Base-by-base conservation (phyloP, 2,797 vertebrate genomes). In the Carcharodon carcharias region DNA sequence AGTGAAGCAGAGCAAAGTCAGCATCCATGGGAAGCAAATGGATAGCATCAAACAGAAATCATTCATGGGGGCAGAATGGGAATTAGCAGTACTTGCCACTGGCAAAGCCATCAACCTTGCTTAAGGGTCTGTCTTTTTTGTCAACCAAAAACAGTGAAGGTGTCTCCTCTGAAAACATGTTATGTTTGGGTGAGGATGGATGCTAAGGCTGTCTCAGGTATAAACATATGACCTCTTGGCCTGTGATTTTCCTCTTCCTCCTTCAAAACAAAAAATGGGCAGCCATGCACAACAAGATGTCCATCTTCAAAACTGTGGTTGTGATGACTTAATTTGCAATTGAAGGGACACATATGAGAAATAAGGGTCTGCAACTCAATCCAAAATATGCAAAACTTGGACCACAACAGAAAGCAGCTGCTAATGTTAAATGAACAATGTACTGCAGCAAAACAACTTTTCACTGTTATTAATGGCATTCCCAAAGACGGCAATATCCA, bases 1-100 rank as follows among this genome's bases (percentile, higher is more conserved):
- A 82, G 40, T 45, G 80, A 82, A 82, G 80, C n/a, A 77, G 80
- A 82, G 80, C 80, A 82, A 82, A 82, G 80, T 82, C 80, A 45
- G n/a, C 80, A 45, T 45, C n/a, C 40, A 82, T 82, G 80, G 18
- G 80, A 82, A 45, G 80, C 40, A 45, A 21, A 40, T 5, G 40
- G 12, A 40, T 45, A 18, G n/a, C 77, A 40, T 14, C 80, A 82
- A 82, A 82, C 40, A 82, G 80, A 82, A 14, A 82, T 45, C 40
- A 82, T 45, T 82, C 80, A 45, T 82, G 40, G 80, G 40, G 35
- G n/a, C n/a, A 40, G 40, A 45, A 21, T 23, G 40, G 18, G 80
- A 82, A 82, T 40, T 18, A 21, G 40, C 40, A 82, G n/a, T 21
- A 45, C 6, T 45, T 3, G 40, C 14, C n/a, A 8, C 16, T 18